Conservation (phyloP, 2,113 vertebrate genomes). For the Isurus oxyrinchus region DNA sequence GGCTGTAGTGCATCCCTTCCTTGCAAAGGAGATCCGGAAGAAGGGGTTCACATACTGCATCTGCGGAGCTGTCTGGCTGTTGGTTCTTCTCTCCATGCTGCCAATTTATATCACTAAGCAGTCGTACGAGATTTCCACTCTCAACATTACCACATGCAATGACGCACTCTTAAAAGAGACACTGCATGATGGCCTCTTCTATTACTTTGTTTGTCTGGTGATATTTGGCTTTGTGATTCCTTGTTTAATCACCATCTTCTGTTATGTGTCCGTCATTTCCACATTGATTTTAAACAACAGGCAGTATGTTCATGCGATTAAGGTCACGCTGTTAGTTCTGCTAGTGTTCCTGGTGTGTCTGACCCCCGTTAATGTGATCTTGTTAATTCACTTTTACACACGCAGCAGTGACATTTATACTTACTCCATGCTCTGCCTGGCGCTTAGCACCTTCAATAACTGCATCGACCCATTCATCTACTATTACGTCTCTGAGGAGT, state of each 20-base stretch:
- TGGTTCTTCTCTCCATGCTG: slow-evolving; percentile 42
- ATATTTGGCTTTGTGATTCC: slow-evolving; percentile 66
- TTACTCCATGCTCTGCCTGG: slow-evolving; percentile 69
- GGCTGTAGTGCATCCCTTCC: slow-evolving; percentile 46
- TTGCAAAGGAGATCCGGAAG: slow-evolving; percentile 41
- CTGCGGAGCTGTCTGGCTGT: slow-evolving; percentile 47
- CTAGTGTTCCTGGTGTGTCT: slow-evolving; percentile 60
- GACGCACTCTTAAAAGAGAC: slow-evolving; percentile 57
- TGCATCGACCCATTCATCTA: slow-evolving; percentile 76
- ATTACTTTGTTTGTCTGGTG: slow-evolving; percentile 61
- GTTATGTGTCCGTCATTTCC: slow-evolving; percentile 56
- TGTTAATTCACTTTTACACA: slow-evolving; percentile 58
- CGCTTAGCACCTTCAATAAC: slow-evolving; percentile 74
- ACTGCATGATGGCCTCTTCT: slow-evolving; percentile 53
- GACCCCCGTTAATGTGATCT: slow-evolving; percentile 68
- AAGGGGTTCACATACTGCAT: accelerated
- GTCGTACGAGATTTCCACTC: accelerated
- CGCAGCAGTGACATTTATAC: slow-evolving; percentile 51
- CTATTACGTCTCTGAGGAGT: slow-evolving; percentile 75
- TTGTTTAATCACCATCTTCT: slow-evolving; percentile 56
- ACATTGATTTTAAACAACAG: slow-evolving; percentile 50
- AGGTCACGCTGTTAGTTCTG: slow-evolving; percentile 65
- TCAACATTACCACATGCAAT: slow-evolving; percentile 62
- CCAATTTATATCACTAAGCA: slow-evolving; percentile 43
- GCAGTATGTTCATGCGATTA: slow-evolving; percentile 55